Evolutionary conservation across 2,113 vertebrate species (phyloP).

Genomic region (Poeciliopsis prolifica): DNA sequence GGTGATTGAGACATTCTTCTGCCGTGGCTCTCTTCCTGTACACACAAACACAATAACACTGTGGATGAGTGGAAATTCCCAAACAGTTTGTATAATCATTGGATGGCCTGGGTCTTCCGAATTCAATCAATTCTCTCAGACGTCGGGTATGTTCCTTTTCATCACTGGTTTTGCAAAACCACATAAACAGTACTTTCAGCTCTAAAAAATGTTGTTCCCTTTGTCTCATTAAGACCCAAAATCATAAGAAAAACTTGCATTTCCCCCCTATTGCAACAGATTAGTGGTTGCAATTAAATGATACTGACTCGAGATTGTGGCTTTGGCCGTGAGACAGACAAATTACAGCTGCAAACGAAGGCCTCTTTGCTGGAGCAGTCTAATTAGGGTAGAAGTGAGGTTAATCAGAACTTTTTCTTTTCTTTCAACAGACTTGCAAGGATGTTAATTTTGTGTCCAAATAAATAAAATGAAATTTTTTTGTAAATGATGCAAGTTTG

Average conservation of each 20-base stretch:
- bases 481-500: not conserved
- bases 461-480: not conserved
- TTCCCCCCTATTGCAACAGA: constrained; percentile 32
- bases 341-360: constrained; percentile 26
- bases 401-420: not conserved
- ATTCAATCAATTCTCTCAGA: constrained; percentile 29
- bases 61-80: constrained; percentile 65
- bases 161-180: constrained; percentile 47
- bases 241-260: constrained; percentile 55
- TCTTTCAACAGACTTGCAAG: not conserved
- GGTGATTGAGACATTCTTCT: constrained; percentile 81
- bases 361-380: constrained; percentile 9
- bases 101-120: constrained; percentile 27
- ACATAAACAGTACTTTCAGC: constrained; percentile 35
- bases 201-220: constrained; percentile 5
- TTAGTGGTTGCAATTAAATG: constrained; percentile 60
- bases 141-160: constrained; percentile 44
- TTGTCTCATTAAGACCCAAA: constrained; percentile 48
- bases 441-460: not conserved
- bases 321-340: constrained; percentile 32
- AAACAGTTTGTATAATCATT: constrained; percentile 49
- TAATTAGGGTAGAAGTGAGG: not conserved
- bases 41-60: constrained; percentile 57
- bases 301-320: constrained; percentile 48
- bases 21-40: constrained; percentile 81